These are phyloP conservation scores for Elysia chlorotica DNA, from an alignment of 1,140 invertebrate genomes.

Conservation along the genomic window DNA sequence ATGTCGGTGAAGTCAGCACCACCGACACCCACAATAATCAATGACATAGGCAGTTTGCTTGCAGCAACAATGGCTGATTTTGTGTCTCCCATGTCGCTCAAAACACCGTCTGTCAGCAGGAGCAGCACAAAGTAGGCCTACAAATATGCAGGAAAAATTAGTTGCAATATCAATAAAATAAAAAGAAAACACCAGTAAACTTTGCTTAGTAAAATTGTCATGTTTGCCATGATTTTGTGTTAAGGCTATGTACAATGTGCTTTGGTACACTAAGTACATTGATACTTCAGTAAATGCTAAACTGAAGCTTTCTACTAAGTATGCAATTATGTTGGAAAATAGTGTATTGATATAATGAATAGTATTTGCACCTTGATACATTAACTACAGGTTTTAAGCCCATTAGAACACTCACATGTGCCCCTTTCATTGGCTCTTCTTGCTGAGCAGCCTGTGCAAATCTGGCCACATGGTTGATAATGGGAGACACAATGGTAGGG, in stretches of 20 bases:
- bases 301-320: no score
- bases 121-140: conserved; percentile 71
- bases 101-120: conserved; percentile 73
- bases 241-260: no score
- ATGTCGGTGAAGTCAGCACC: conserved; percentile 68
- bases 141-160: conserved; percentile 10
- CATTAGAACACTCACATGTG: conserved; percentile 41
- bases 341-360: no score
- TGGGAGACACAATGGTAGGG: conserved; percentile 65
- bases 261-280: no score
- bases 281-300: no score
- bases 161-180: no score
- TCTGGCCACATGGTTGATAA: conserved; percentile 64
- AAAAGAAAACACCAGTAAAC: no score
- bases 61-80: conserved; percentile 67
- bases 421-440: conserved; percentile 44
- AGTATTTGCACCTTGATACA: no score
- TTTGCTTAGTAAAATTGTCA: no score
- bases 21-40: conserved; percentile 71
- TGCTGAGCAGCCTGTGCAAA: conserved; percentile 53
- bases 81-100: conserved; percentile 72
- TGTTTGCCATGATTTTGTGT: no score
- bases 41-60: conserved; percentile 67
- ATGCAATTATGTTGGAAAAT: no score
- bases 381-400: no score